Evolutionary conservation across 2,888 invertebrate genomes (phyloP), one percentile per base, ranked within the genome.

Genomic region (Tanypteryx hageni): DNA sequence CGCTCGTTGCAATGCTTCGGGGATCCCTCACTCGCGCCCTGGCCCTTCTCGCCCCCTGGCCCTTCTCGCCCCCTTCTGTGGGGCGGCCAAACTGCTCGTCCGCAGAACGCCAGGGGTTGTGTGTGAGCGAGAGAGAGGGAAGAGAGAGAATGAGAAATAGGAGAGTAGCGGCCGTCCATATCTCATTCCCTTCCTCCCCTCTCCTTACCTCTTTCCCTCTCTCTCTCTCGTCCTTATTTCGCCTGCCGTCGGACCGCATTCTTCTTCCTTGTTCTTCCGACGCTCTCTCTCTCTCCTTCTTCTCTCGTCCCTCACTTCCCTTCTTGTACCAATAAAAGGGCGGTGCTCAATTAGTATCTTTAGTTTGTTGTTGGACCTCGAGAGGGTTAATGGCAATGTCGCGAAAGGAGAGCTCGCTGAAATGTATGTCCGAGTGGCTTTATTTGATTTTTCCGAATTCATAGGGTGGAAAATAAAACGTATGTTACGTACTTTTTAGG

Each of bases 281-380:
- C n/a, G 83, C 84, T 58, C 76, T 56, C 44, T 61, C n/a, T 64
- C 61, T 7, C 14, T 68, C 18, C 7, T 64, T 64, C n/a, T 64
- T 18, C 68, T 68, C 68, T 68, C 44, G 44, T 44, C 44, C 44
- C n/a, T n/a, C n/a, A n/a, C n/a, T 44, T 44, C 61, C 61, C 59
- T 86, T 89, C 89, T 89, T 89, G 44, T 44, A 76, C 89, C 64
- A 89, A 89, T 89, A 44, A 89, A 76, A 89, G 89, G 89, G 68
- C 64, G 64, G 56, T 64, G 31, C 89, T 89, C 89, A 89, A 89
- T 89, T 89, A 89, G 89, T 68, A 89, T 89, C 89, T 44, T 61
- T 89, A 64, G 89, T 64, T 89, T 18, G 89, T 89, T 89, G 64
- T 44, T 76, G 9, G 27, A 76, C 76, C 76, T 27, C 22, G 27